Percentiles rank a stretch among this genome's conserved stretches.
phyloP scores from a whole-genome alignment of 92 coral and sea anemone species.

The Hydrozoanthus gracilis region DNA sequence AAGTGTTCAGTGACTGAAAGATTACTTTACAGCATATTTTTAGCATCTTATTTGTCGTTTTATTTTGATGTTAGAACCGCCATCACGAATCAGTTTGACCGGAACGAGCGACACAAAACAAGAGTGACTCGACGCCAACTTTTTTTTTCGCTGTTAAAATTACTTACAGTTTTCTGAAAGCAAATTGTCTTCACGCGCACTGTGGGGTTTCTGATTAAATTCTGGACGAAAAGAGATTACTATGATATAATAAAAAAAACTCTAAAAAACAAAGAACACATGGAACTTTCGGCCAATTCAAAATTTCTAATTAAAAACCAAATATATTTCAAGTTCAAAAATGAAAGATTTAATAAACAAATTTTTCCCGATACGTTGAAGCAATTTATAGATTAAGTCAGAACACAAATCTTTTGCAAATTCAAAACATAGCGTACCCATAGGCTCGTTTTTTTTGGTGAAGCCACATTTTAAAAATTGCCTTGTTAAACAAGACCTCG shows the following conservation, averaged over 20 bases:
- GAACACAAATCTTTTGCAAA: neutral
- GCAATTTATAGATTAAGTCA: no score
- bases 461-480: neutral
- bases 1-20: neutral
- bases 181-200: neutral
- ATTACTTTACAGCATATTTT: neutral
- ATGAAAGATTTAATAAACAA: neutral
- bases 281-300: neutral
- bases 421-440: neutral
- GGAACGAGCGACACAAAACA: no score
- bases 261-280: neutral
- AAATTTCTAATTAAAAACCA: neutral
- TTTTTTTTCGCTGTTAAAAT: no score
- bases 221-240: neutral
- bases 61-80: neutral
- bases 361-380: neutral
- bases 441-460: no score
- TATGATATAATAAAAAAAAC: neutral
- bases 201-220: constrained; percentile 38
- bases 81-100: neutral
- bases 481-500: neutral
- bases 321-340: neutral
- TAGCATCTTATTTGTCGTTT: neutral
- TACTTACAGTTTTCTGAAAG: neutral
- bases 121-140: no score